Evolutionary conservation across 1,140 invertebrate genomes (phyloP), one percentile per base, ranked within the genome.

Genomic region (Dreissena rostriformis): DNA sequence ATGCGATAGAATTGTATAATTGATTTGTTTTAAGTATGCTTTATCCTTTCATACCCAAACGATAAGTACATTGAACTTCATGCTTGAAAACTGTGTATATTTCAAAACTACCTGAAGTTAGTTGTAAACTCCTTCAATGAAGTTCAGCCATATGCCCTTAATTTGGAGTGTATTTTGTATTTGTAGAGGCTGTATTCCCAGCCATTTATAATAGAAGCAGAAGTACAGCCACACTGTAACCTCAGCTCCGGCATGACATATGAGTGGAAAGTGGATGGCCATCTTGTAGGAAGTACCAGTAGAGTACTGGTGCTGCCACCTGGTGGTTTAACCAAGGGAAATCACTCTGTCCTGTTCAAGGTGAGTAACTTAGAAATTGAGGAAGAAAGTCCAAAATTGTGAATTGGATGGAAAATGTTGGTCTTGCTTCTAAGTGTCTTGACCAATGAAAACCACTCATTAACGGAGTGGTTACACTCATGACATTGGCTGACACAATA

Each of bases 251-350:
- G 17, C 17, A 51, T 68, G 28, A 39, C 49, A 6, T 82, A 74
- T 68, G 53, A 82, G 74, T 82, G 80, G 80, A 74, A 71, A 75
- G 29, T 82, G 39, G 80, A 82, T 74, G 72, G 65, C 67, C 80
- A 82, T 55, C 39, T 75, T 65, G 15, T 52, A 24, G 17, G 68
- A 28, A 75, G 67, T 55, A 26, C 66, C 19, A 74, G 66, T 2
- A 29, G 61, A 22, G 71, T 82, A 4, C 67, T 88, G 17, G 75
- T 86, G 14, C 55, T 88, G 63, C 84, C 84, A 24, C 70, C 82
- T 61, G 55, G 70, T 17, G 57, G 39, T 5, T 78, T 88, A 19
- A 17, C 17, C 57, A 84, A 86, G 67, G 88, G 88, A 7, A 82
- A 68, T 39, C 87, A 88, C 72, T 55, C 52, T 15, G 26, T 87